These are phyloP conservation scores for Pithys albifrons DNA, from an alignment of 2,113 vertebrate genomes.

Conservation along the genomic window DNA sequence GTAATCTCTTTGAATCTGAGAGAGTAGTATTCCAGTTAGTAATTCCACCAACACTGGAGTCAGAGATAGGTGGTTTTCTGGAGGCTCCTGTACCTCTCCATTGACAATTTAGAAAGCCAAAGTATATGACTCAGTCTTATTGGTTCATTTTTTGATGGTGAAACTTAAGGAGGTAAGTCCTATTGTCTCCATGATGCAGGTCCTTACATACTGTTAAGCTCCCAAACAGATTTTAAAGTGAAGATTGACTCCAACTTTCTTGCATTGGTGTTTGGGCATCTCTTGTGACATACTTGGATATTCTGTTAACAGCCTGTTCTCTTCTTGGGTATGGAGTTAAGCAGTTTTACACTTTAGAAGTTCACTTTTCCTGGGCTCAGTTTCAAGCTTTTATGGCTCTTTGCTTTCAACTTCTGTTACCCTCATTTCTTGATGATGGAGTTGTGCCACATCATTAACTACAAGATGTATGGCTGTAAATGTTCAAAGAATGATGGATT, in stretches of 20 bases:
- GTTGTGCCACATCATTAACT: constrained; percentile 18
- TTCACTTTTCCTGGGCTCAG: background rate
- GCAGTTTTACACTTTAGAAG: background rate
- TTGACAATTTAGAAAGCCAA: background rate
- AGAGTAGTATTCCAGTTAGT: background rate
- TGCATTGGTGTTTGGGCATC: background rate
- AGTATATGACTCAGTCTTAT: background rate
- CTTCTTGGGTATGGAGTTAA: background rate
- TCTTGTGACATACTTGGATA: background rate
- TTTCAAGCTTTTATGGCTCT: background rate
- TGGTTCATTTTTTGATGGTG: background rate
- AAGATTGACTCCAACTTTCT: background rate
- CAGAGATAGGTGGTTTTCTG: background rate
- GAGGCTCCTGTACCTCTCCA: background rate
- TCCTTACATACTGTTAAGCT: background rate
- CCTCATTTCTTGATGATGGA: background rate
- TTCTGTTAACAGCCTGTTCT: background rate
- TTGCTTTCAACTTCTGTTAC: background rate
- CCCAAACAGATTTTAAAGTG: background rate
- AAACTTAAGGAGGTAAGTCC: background rate
- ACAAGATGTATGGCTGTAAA: constrained; percentile 15
- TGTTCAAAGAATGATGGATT: constrained; percentile 36
- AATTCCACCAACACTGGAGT: background rate
- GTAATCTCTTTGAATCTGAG: background rate
- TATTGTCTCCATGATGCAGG: background rate